Conservation (phyloP, 2,888 invertebrate species). For the Anarsia innoxiella region DNA sequence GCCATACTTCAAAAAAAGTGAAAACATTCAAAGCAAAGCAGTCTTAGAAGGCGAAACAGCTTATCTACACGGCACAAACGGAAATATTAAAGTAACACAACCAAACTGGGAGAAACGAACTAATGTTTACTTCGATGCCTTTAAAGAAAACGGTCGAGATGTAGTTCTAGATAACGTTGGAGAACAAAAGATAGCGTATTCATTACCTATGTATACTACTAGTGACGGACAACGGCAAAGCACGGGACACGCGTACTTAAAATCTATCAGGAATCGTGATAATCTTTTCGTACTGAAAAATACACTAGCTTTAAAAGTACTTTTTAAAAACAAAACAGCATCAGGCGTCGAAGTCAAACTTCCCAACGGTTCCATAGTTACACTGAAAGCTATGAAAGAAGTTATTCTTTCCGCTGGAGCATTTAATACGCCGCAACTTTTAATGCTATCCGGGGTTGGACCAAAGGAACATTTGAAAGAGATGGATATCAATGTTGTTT, state of each 20-base stretch:
- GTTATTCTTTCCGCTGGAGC: constrained; percentile 53
- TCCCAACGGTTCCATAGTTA: constrained; percentile 29
- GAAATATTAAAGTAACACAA: constrained; percentile 39
- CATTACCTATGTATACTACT: constrained; percentile 38
- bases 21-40: constrained; percentile 38
- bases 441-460: constrained; percentile 58
- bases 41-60: constrained; percentile 30
- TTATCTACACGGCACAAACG: constrained; percentile 34
- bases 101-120: constrained; percentile 28
- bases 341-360: constrained; percentile 42
- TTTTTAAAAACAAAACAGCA: constrained; percentile 30
- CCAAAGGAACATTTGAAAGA: constrained; percentile 37
- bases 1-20: constrained; percentile 40
- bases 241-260: constrained; percentile 51
- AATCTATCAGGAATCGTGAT: constrained; percentile 31
- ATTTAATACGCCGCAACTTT: constrained; percentile 51
- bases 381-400: constrained; percentile 41
- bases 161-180: constrained; percentile 38
- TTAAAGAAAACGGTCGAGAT: constrained; percentile 37
- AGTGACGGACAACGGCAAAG: constrained; percentile 49
- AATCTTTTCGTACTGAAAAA: constrained; percentile 49
- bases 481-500: constrained; percentile 34
- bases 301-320: constrained; percentile 43
- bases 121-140: constrained; percentile 29
- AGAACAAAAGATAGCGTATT: constrained; percentile 27